These are phyloP conservation scores for Sturnus vulgaris DNA, from an alignment of 2,113 vertebrate species.

Conservation along the genomic window DNA sequence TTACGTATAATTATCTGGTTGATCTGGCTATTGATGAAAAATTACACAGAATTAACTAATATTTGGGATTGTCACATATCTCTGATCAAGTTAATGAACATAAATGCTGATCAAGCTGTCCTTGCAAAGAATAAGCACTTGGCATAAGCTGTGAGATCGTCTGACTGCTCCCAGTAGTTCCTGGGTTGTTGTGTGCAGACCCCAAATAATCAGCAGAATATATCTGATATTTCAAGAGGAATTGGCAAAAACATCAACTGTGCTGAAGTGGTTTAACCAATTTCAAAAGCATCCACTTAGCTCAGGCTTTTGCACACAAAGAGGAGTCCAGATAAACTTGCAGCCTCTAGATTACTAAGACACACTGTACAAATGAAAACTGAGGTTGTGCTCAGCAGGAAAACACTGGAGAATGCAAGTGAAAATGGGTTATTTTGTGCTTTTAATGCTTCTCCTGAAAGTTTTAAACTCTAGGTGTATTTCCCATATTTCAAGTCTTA, in stretches of 20 bases:
- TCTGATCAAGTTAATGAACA: neutral
- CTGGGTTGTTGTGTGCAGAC: neutral
- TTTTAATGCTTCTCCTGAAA: neutral
- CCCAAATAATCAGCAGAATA: neutral
- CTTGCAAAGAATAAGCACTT: neutral
- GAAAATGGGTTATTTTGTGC: slow-evolving; percentile 18
- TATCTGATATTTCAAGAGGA: neutral
- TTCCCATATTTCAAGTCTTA: slow-evolving; percentile 10
- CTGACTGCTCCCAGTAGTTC: neutral
- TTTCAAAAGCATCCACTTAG: neutral
- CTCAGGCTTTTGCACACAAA: neutral
- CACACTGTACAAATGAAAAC: rapidly evolving
- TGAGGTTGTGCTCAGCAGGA: neutral
- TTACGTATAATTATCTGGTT: neutral
- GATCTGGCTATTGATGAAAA: neutral
- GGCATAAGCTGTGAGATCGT: neutral
- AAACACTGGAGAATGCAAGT: neutral
- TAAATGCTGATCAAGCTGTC: neutral
- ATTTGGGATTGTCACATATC: neutral
- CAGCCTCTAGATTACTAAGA: neutral
- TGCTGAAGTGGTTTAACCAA: neutral
- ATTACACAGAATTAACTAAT: neutral
- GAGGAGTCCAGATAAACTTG: neutral
- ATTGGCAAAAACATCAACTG: neutral
- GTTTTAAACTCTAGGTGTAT: neutral